These are phyloP conservation scores for Chamaetylas fuelleborni DNA, from an alignment of 2,113 vertebrate species.

Conservation along the genomic window DNA sequence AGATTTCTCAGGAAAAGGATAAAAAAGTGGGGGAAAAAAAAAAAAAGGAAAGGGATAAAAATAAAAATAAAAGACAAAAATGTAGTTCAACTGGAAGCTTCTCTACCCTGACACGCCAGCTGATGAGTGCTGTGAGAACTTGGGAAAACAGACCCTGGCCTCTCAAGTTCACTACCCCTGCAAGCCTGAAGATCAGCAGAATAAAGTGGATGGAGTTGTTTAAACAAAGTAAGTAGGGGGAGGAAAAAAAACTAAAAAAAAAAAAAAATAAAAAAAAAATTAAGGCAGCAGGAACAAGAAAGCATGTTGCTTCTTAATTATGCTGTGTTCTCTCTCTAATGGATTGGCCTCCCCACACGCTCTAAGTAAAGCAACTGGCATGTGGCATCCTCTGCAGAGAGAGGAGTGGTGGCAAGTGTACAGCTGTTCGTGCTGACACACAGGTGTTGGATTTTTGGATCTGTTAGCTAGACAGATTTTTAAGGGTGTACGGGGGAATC, in stretches of 20 bases:
- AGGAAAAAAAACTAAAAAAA: background rate
- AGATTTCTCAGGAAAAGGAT: slow-evolving; percentile 2
- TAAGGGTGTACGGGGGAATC: slow-evolving; percentile 68
- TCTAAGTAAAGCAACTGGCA: slow-evolving; percentile 63
- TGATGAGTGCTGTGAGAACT: slow-evolving; percentile 41
- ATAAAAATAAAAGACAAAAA: background rate
- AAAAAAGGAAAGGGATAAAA: too few relatives aligned
- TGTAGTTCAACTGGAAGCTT: background rate
- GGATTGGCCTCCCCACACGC: slow-evolving; percentile 62
- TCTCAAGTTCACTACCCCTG: background rate
- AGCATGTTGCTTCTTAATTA: slow-evolving; percentile 71
- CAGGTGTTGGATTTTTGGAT: slow-evolving; percentile 69
- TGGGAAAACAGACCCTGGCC: background rate
- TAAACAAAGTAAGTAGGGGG: slow-evolving; percentile 11
- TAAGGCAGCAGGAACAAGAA: slow-evolving; percentile 48
- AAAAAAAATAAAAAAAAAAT: background rate
- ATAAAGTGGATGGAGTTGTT: slow-evolving; percentile 27
- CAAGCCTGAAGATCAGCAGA: slow-evolving; percentile 5
- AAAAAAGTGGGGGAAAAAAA: background rate
- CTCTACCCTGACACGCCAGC: background rate
- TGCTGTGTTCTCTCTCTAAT: slow-evolving; percentile 63
- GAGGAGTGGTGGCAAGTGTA: slow-evolving; percentile 54
- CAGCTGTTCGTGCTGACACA: slow-evolving; percentile 71
- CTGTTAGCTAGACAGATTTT: slow-evolving; percentile 64
- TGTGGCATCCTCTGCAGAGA: slow-evolving; percentile 64